Evolutionary conservation across 1,140 invertebrate genomes (phyloP).

Genomic region (Eriosoma lanigerum): DNA sequence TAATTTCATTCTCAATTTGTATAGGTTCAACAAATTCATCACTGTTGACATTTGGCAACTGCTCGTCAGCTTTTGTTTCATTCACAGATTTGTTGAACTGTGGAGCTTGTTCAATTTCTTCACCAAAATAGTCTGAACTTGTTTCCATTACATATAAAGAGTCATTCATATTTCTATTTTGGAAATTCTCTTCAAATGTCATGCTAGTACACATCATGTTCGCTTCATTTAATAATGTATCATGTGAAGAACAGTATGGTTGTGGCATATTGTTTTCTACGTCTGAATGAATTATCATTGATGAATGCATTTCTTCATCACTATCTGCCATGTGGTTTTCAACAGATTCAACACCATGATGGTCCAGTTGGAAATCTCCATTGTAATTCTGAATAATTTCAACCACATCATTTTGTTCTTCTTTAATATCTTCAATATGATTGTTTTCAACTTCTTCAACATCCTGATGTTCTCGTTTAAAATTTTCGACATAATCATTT

Average conservation of each 20-base stretch:
- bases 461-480: not conserved
- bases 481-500: not conserved
- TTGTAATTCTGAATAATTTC: not conserved
- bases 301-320: conserved; percentile 48
- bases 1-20: conserved; percentile 9
- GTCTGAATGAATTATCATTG: conserved; percentile 47
- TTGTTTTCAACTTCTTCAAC: not conserved
- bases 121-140: conserved; percentile 45
- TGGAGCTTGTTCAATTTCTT: conserved; percentile 21
- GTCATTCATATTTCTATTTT: conserved; percentile 45
- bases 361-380: conserved; percentile 8
- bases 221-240: conserved; percentile 12
- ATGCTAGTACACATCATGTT: conserved; percentile 40
- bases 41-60: not conserved
- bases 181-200: conserved; percentile 49
- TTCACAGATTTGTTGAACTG: not conserved
- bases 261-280: conserved; percentile 43
- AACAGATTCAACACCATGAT: not conserved
- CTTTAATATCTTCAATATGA: conserved; percentile 1
- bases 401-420: not conserved
- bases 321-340: conserved; percentile 33
- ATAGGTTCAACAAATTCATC: not conserved
- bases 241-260: conserved; percentile 27
- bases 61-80: not conserved
- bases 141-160: conserved; percentile 46